Evolutionary conservation across 2,797 vertebrate species (phyloP).

Genomic region (Microhierax caerulescens): DNA sequence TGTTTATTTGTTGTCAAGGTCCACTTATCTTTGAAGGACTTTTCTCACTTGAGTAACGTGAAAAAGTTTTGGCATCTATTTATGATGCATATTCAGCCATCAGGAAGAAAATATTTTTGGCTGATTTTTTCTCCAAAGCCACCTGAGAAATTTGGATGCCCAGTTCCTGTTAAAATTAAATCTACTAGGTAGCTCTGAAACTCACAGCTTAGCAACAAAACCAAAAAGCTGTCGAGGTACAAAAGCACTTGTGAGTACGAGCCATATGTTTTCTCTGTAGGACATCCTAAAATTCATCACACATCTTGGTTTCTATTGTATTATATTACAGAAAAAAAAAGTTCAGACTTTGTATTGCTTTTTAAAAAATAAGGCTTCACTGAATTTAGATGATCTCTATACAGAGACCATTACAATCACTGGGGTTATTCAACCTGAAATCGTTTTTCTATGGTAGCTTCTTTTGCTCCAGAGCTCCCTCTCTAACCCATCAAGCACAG

Average conservation of each 20-base stretch:
- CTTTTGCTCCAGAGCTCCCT: not conserved
- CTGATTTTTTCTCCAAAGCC: not conserved
- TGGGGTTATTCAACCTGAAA: not conserved
- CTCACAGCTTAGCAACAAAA: not conserved
- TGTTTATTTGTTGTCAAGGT: not conserved
- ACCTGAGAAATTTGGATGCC: not conserved
- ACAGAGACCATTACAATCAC: not conserved
- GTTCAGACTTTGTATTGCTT: not conserved
- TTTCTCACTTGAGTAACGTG: not conserved
- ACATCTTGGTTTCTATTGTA: not conserved
- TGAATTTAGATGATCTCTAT: not conserved
- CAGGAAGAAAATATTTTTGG: not conserved
- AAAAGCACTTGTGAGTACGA: not conserved
- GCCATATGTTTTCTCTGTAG: not conserved
- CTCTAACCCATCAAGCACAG: not conserved
- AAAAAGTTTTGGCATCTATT: not conserved
- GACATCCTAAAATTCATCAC: not conserved
- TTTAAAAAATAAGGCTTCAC: not conserved
- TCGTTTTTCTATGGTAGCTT: not conserved
- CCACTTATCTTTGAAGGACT: not conserved
- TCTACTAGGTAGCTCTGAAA: not conserved
- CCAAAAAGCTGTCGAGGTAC: not conserved
- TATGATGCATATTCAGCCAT: not conserved
- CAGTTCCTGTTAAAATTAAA: constrained; percentile 13
- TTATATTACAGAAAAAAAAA: not conserved